Base-by-base conservation (phyloP, 2,113 vertebrate genomes). In the Sardina pilchardus region DNA sequence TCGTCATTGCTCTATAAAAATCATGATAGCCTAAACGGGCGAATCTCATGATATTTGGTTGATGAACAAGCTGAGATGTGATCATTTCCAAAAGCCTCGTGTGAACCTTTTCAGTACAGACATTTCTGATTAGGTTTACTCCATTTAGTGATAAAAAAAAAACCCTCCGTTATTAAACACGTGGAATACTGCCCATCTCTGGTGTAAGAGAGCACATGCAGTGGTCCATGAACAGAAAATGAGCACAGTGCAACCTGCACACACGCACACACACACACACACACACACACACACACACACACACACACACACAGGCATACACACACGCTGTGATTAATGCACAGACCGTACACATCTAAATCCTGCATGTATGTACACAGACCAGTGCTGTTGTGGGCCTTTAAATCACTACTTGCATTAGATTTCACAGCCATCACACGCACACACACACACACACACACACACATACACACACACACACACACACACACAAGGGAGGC, bases 321-420 rank as follows among this genome's bases (percentile, higher is more conserved):
- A 82, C 19, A 71, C 39, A 80, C 39, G 21, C 43, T 53, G 26
- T 30, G 83, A 88, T 89, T 86, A 88, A 89, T 85, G 86, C 43
- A 21, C 17, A 71, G 56, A 21, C 86, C 59, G 7, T 78, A 71
- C 83, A 34, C 71, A 83, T 84, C 86, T 81, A 81, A 83, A 83
- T 86, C 21, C 53, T n/a, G 83, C 67, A 67, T 85, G 83, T 48
- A 81, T 82, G 30, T 56, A 80, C 83, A 81, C 87, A 87, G 87
- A 89, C 82, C 85, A 80, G 84, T 82, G 82, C 82, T 30, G 56
- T 63, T 75, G 48, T 39, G 81, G 53, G 71, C 82, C 59, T 42
- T n/a, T 88, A 84, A 86, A 89, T 89, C 88, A 89, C 39, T 48
- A 8, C 45, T 45, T 50, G 67, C 24, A 86, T 87, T 75, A 81